These are phyloP conservation scores for Actenoides hombroni DNA, from an alignment of 2,113 vertebrate species.

Conservation along the genomic window DNA sequence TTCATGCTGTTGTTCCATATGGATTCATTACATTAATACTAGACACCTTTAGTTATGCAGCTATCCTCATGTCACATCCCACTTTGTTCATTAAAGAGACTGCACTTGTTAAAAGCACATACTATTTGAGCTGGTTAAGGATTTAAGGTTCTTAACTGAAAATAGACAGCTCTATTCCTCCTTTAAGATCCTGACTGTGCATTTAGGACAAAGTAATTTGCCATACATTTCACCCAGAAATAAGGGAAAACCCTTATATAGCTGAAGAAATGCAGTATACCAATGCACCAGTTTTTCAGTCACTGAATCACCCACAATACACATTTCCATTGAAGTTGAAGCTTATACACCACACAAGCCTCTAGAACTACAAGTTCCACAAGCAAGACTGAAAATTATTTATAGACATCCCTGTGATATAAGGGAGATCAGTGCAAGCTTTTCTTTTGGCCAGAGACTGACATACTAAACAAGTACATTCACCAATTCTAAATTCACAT, in stretches of 20 bases:
- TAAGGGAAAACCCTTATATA: background rate
- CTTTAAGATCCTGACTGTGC: background rate
- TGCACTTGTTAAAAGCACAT: background rate
- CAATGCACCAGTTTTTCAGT: background rate
- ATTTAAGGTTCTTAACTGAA: background rate
- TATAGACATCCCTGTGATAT: background rate
- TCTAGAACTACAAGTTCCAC: background rate
- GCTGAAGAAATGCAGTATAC: background rate
- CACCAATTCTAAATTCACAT: background rate
- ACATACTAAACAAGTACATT: background rate
- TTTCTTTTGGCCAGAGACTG: background rate
- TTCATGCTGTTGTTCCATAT: fast-evolving
- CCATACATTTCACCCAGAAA: background rate
- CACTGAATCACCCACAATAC: too few species aligned
- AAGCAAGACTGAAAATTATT: background rate
- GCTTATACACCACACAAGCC: background rate
- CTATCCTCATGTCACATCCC: background rate
- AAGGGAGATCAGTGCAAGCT: background rate
- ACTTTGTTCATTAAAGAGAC: background rate
- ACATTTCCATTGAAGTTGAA: background rate
- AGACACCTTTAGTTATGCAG: background rate
- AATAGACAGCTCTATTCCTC: background rate
- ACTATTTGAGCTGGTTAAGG: background rate
- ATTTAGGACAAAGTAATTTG: background rate
- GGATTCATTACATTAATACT: background rate